Base-by-base conservation (phyloP, 2,113 vertebrate species). In the Parus major region DNA sequence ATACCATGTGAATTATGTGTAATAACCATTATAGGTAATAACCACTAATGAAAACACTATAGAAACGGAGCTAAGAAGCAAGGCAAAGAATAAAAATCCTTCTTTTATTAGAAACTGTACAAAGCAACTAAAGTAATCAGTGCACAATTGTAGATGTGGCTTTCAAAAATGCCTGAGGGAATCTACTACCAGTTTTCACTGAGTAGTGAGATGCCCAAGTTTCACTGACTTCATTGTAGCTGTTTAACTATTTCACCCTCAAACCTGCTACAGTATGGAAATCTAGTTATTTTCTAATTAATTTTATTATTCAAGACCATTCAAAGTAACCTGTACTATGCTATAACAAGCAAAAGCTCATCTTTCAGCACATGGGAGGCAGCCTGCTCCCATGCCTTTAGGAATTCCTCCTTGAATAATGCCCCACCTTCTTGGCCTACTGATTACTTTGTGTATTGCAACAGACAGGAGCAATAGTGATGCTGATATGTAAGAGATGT, bases 391-490 rank as follows among this genome's bases (percentile, higher is more conserved):
- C 9, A 3, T 33, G 16, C 3, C 28, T 39, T 29, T 21, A 39
- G 20, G 19, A 52, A 29, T 46, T 60, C 16, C 15, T 52, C 19
- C 10, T n/a, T 66, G 33, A 59, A 23, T 15, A 60, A 60, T 20
- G 15, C 31, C 21, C 9, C 5, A 3, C 9, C 25, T 64, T 49
- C 20, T 23, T 53, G 50, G 28, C 12, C 44, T 44, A 33, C 27
- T 27, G 15, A 33, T 9, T 79, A 11, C 35, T 71, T 46, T 29
- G 9, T 33, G 4, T 55, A 52, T 29, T 35, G 21, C 6, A 47
- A 19, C 1, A 5, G 2, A 33, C 21, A 76, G 12, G 3, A 85
- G 3, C 7, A 76, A 12, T 31, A 66, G 2, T 12, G 7, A 9
- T 28, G 11, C 4, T 60, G 23, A 33, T 15, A 61, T 2, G 3